phyloP scores from a whole-genome alignment of 1,140 invertebrate genomes.

The Melipona quadrifasciata region DNA sequence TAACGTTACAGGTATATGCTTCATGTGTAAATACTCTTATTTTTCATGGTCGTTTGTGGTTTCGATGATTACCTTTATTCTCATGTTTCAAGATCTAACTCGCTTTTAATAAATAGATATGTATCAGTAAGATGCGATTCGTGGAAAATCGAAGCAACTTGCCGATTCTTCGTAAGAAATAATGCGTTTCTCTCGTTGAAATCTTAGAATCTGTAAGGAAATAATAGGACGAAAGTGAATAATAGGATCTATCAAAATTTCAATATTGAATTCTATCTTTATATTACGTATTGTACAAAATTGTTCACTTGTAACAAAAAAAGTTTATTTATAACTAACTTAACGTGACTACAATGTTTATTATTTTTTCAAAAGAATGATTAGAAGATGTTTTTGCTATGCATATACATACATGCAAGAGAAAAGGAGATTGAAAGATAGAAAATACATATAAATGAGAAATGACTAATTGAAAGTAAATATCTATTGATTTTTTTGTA shows the following conservation, averaged over 20 bases:
- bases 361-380: neutral
- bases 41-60: slow-evolving; percentile 28
- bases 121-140: neutral
- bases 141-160: neutral
- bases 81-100: slow-evolving; percentile 9
- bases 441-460: neutral
- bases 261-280: neutral
- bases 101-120: neutral
- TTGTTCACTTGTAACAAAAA: no score
- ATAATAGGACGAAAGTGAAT: neutral
- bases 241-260: neutral
- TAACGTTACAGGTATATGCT: neutral
- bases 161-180: neutral
- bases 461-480: neutral
- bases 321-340: neutral
- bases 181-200: neutral
- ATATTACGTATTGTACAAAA: neutral
- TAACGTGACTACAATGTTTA: neutral
- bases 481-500: neutral
- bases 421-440: neutral
- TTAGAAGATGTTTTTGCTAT: neutral
- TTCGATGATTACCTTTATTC: slow-evolving; percentile 2
- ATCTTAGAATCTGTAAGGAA: neutral
- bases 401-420: neutral
- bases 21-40: neutral